Evolutionary conservation across 2,888 invertebrate genomes (phyloP).

Genomic region (Tipula lateralis): DNA sequence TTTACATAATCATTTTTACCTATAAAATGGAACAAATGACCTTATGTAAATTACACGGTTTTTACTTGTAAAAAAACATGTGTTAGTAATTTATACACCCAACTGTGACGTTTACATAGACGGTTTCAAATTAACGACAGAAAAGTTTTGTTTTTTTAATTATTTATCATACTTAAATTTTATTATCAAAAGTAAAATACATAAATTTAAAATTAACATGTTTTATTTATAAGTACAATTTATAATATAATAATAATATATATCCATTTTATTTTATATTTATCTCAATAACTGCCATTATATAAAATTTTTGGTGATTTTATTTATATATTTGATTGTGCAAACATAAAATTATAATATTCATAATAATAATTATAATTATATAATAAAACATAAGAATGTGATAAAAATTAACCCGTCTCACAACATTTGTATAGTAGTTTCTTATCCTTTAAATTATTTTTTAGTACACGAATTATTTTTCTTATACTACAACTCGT

Average conservation of each 20-base stretch:
- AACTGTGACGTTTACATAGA: no score
- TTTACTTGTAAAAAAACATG: no score
- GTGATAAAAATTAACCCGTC: background rate
- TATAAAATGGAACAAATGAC: no score
- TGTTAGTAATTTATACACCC: no score
- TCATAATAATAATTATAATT: background rate
- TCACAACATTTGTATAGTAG: background rate
- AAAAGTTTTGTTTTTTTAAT: background rate
- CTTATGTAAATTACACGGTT: no score
- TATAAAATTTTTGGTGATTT: background rate
- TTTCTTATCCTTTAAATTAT: background rate
- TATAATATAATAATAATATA: background rate
- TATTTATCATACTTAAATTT: constrained; percentile 2
- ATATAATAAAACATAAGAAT: no score
- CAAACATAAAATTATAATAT: background rate
- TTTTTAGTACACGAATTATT: background rate
- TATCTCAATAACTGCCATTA: background rate
- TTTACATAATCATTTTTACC: no score
- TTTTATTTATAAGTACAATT: constrained; percentile 4
- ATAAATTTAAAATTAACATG: background rate
- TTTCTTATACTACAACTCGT: background rate
- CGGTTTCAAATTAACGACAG: no score
- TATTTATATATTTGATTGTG: background rate
- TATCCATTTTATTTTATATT: background rate
- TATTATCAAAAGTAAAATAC: constrained; percentile 19